Conservation (phyloP, 2,797 vertebrate genomes). For the Acanthurus leucopareius region DNA sequence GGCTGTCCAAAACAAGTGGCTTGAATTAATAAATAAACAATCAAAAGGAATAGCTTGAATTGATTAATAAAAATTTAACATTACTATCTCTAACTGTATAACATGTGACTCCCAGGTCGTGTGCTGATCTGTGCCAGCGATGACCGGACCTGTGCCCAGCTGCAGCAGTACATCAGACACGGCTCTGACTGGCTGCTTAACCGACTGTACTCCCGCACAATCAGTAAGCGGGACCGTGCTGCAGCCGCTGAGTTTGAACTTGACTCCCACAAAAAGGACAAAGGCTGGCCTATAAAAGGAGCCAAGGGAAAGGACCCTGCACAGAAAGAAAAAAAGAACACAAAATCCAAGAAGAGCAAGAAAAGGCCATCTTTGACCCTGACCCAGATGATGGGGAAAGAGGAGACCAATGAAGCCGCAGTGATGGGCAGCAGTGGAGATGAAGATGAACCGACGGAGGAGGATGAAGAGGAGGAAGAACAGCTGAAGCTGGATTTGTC, state of each 20-base stretch:
- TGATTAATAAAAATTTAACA: too few relatives aligned
- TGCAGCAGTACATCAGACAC: conserved; percentile 89
- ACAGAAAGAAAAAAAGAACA: conserved; percentile 65
- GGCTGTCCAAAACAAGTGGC: too few relatives aligned
- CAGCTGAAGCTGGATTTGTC: conserved; percentile 87
- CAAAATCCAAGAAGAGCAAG: conserved; percentile 79
- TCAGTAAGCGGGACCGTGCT: conserved; percentile 85
- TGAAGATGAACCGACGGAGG: conserved; percentile 70
- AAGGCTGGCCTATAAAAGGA: conserved; percentile 74
- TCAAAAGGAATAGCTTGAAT: too few relatives aligned
- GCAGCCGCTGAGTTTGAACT: conserved; percentile 65
- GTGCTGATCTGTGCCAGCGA: conserved; percentile 97
- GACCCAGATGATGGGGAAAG: conserved; percentile 89
- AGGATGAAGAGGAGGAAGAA: conserved; percentile 73
- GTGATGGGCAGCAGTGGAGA: conserved; percentile 79
- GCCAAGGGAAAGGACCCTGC: conserved; percentile 77
- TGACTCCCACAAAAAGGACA: conserved; percentile 75
- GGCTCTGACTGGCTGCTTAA: conserved; percentile 89
- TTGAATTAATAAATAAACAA: too few relatives aligned
- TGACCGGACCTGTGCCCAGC: conserved; percentile 94
- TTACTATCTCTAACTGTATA: too few relatives aligned
- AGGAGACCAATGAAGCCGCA: conserved; percentile 44
- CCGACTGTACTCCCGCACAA: conserved; percentile 90
- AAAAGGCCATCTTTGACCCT: conserved; percentile 86
- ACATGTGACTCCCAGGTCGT: conserved; percentile 82